These are phyloP conservation scores for Echinops telfairi DNA, from an alignment of 2,113 vertebrate genomes.

Conservation along the genomic window DNA sequence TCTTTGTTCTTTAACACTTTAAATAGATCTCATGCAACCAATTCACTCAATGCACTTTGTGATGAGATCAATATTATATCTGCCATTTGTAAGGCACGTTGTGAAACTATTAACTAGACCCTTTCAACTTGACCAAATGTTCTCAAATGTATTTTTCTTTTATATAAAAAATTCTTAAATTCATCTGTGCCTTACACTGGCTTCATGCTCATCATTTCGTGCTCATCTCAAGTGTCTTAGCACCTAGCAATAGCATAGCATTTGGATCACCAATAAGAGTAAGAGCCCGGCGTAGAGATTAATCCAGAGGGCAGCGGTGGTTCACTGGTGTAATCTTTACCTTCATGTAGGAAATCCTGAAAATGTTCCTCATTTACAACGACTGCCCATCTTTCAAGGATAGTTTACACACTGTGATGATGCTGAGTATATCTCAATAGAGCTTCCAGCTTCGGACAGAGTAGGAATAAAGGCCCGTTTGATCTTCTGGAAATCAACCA, in stretches of 20 bases:
- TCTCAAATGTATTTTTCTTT: neutral
- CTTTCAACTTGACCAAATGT: neutral
- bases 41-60: neutral
- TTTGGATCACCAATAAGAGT: neutral
- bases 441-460: too few species aligned
- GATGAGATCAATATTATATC: neutral
- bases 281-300: neutral
- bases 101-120: neutral
- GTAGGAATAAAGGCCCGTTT: too few species aligned
- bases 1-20: too few species aligned
- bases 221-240: neutral
- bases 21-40: too few species aligned
- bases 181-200: neutral
- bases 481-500: too few species aligned
- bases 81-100: neutral
- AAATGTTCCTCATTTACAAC: neutral
- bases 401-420: neutral
- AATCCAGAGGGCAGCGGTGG: neutral
- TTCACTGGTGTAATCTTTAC: neutral
- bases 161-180: neutral
- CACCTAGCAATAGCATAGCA: neutral
- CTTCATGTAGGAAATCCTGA: neutral
- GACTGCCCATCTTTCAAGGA: neutral
- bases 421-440: too few species aligned
- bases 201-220: neutral